Evolutionary conservation across 2,797 vertebrate genomes (phyloP).

Genomic region (Manis javanica): DNA sequence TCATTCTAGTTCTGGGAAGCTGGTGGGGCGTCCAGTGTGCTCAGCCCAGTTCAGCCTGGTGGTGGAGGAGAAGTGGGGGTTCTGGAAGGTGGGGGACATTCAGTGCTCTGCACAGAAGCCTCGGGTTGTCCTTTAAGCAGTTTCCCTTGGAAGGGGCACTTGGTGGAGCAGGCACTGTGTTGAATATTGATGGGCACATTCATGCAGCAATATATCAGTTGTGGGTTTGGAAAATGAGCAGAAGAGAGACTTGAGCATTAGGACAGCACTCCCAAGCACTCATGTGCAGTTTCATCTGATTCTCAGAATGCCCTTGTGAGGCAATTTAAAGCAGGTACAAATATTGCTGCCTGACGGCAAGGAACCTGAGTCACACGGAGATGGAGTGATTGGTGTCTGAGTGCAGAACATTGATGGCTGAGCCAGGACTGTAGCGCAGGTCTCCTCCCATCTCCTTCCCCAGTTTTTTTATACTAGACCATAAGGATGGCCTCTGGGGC

Average conservation of each 20-base stretch:
- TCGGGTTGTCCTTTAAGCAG: neutral
- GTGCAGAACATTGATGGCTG: neutral
- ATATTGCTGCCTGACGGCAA: neutral
- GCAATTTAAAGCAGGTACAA: neutral
- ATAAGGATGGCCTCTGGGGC: neutral
- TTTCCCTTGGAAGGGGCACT: no score
- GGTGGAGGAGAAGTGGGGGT: neutral
- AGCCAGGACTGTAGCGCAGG: neutral
- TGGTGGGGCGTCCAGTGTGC: neutral
- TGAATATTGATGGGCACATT: neutral
- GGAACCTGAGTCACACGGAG: neutral
- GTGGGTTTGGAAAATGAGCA: neutral
- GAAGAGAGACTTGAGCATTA: neutral
- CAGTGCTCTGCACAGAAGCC: neutral
- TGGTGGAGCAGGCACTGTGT: no score
- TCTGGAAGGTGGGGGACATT: neutral
- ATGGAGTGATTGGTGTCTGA: neutral
- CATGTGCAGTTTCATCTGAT: neutral
- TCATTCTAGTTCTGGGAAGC: neutral
- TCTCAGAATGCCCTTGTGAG: conserved; percentile 11
- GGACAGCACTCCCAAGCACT: neutral
- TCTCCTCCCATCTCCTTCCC: neutral
- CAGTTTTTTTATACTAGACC: neutral
- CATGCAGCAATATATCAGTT: neutral
- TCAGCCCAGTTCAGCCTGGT: neutral